phyloP scores from a whole-genome alignment of 2,888 invertebrate genomes.

The Hoplodrina blanda region DNA sequence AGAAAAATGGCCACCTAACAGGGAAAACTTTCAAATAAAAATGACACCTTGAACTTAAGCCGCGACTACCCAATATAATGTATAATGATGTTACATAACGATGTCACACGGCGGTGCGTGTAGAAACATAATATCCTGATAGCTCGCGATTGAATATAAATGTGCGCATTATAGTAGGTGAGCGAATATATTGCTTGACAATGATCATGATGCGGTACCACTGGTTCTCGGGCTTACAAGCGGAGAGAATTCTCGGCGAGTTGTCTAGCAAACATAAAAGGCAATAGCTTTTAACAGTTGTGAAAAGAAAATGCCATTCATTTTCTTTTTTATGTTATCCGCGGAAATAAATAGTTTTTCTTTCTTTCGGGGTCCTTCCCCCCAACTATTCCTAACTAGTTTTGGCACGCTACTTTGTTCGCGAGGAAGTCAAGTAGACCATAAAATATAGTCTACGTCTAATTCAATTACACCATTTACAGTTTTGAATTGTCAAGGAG shows the following conservation, averaged over 20 bases:
- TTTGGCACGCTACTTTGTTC: no score
- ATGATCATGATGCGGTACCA: constrained; percentile 43
- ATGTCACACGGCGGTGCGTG: constrained; percentile 9
- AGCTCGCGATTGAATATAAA: constrained; percentile 56
- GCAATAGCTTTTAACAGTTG: no score
- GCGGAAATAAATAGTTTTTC: no score
- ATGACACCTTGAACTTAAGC: constrained; percentile 49
- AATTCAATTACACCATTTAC: no score
- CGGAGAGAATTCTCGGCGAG: neutral
- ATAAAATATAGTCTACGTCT: no score
- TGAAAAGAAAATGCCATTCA: no score
- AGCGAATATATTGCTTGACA: constrained; percentile 59
- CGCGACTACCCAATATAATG: constrained; percentile 1
- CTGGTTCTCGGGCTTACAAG: constrained; percentile 4
- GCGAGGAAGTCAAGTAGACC: no score
- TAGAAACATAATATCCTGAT: constrained; percentile 46
- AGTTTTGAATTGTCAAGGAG: no score
- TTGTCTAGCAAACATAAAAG: no score
- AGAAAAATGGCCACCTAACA: neutral
- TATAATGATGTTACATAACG: constrained; percentile 39
- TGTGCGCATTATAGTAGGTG: constrained; percentile 52
- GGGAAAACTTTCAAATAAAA: constrained; percentile 18
- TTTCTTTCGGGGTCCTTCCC: no score
- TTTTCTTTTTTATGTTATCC: no score
- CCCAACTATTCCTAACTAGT: no score